A percentile compares a stretch with the other conserved stretches of the same genome.
These are phyloP conservation scores for Tarsius wallacei DNA, from an alignment of 2,797 vertebrate species.

Conservation along the genomic window DNA sequence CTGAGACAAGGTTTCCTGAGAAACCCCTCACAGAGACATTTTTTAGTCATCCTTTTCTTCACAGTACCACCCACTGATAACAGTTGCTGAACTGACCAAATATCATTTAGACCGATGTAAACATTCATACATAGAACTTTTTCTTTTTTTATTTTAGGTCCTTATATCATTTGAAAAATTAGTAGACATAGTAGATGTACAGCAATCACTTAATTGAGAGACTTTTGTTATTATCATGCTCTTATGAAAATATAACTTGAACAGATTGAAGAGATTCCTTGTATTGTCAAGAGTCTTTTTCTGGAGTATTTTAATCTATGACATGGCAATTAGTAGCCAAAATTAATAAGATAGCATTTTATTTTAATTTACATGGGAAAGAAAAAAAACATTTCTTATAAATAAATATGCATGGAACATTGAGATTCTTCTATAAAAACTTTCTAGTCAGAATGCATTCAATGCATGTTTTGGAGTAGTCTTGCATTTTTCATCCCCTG, in stretches of 20 bases:
- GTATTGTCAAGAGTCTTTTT: not conserved
- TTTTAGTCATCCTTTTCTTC: not conserved
- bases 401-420: not conserved
- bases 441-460: not conserved
- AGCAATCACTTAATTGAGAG: not conserved
- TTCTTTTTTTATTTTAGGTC: not conserved
- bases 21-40: accelerated
- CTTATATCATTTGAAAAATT: not conserved
- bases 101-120: not conserved
- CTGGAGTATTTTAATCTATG: slow-evolving; percentile 1
- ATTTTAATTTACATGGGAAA: not conserved
- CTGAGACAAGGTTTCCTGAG: not conserved
- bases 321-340: not conserved
- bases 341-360: slow-evolving; percentile 17
- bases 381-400: slow-evolving; percentile 19
- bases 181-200: not conserved
- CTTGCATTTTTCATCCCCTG: not conserved
- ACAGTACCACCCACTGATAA: accelerated
- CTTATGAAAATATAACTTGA: not conserved
- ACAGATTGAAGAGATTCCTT: not conserved
- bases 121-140: not conserved
- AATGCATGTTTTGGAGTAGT: not conserved
- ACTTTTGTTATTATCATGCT: not conserved
- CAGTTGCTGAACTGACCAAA: not conserved
- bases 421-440: not conserved